phyloP scores from a whole-genome alignment of 2,113 vertebrate species.

The Polyodon spathula region DNA sequence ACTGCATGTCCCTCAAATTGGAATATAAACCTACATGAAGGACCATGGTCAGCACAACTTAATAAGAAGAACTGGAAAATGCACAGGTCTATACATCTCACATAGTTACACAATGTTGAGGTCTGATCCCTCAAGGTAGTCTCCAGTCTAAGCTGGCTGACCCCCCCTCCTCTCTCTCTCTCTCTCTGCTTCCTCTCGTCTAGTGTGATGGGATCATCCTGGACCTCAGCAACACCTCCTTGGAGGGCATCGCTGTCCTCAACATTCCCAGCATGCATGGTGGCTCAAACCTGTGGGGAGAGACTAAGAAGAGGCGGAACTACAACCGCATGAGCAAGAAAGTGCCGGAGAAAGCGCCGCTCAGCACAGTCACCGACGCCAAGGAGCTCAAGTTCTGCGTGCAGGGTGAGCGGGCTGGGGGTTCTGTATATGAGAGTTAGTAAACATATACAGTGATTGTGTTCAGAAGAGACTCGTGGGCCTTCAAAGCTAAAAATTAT shows the following conservation, averaged over 20 bases:
- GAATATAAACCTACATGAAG: too few species aligned
- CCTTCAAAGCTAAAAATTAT: too few species aligned
- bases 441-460: too few species aligned
- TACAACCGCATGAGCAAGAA: constrained; percentile 82
- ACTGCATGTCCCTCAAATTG: too few species aligned
- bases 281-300: constrained; percentile 89
- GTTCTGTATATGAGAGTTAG: too few species aligned
- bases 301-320: constrained; percentile 68
- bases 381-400: constrained; percentile 88
- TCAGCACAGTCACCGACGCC: constrained; percentile 65
- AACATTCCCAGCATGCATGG: constrained; percentile 92
- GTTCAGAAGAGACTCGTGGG: too few species aligned
- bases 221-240: constrained; percentile 59
- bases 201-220: constrained; percentile 72
- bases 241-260: constrained; percentile 75
- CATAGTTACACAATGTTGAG: too few species aligned
- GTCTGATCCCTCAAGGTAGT: not conserved
- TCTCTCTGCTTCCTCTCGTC: not conserved
- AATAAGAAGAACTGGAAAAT: too few species aligned
- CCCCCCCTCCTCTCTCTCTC: not conserved
- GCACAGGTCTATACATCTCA: too few species aligned
- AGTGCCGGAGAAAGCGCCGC: constrained; percentile 44
- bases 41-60: too few species aligned
- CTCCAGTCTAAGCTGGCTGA: not conserved
- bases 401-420: constrained; percentile 65